Conservation (phyloP, 2,797 vertebrate species). For the Phrynocephalus forsythii region DNA sequence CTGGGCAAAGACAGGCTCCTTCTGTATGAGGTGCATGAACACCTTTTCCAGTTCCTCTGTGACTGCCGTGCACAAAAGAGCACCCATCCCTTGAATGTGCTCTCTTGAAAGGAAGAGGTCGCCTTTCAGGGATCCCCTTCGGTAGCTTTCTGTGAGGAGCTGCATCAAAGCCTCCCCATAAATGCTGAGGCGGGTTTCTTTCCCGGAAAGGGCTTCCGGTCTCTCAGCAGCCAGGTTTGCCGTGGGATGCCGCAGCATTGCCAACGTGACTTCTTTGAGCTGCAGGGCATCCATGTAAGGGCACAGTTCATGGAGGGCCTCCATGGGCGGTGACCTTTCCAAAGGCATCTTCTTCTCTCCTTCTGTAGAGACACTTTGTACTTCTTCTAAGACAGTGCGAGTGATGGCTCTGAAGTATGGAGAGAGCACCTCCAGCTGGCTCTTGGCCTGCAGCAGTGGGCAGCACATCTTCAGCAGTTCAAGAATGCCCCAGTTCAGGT, state of each 20-base stretch:
- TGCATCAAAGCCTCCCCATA: slow-evolving; percentile 84
- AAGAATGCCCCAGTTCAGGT: slow-evolving; percentile 79
- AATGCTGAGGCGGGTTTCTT: slow-evolving; percentile 76
- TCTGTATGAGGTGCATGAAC: slow-evolving; percentile 80
- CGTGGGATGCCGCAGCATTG: slow-evolving; percentile 85
- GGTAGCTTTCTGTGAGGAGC: slow-evolving; percentile 79
- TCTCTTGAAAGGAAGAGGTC: slow-evolving; percentile 77
- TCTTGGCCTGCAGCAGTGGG: slow-evolving; percentile 70
- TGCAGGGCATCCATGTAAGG: slow-evolving; percentile 77
- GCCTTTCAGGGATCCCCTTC: slow-evolving; percentile 55
- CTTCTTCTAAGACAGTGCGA: slow-evolving; percentile 81
- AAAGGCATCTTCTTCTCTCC: background rate
- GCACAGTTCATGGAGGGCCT: slow-evolving; percentile 83
- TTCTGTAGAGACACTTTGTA: slow-evolving; percentile 58
- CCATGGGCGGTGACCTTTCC: slow-evolving; percentile 77
- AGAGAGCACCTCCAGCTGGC: slow-evolving; percentile 72
- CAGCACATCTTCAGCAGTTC: slow-evolving; percentile 79
- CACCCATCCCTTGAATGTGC: slow-evolving; percentile 83
- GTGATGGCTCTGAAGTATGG: slow-evolving; percentile 80
- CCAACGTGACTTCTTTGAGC: slow-evolving; percentile 82
- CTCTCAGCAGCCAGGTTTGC: slow-evolving; percentile 71
- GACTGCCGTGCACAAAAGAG: slow-evolving; percentile 81
- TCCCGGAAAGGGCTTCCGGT: slow-evolving; percentile 19
- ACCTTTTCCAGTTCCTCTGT: slow-evolving; percentile 81
- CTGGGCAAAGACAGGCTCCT: slow-evolving; percentile 79